Percentiles rank a stretch among this genome's conserved stretches.
Conservation (phyloP, 2,888 invertebrate genomes). For the Alviniconcha strummeri region DNA sequence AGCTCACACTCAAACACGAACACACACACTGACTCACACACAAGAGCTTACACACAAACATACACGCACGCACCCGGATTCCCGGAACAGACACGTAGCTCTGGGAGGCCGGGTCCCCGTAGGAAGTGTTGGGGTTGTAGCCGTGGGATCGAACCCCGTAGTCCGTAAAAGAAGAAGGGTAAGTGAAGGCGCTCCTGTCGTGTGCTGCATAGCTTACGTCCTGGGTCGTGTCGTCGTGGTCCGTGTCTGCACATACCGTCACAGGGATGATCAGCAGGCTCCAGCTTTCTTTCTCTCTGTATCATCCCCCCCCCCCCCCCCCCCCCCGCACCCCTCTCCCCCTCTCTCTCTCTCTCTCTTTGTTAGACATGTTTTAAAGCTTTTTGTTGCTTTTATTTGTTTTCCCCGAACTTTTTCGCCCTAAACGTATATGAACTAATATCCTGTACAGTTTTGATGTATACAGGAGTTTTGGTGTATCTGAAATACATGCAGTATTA, state of each 20-base stretch:
- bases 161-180: constrained; percentile 1
- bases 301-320: too few species aligned
- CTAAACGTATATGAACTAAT: background rate
- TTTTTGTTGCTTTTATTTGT: background rate
- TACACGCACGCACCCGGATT: background rate
- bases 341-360: too few species aligned
- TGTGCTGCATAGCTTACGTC: constrained; percentile 5
- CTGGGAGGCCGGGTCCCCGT: constrained; percentile 12
- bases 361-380: background rate
- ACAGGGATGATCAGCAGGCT: background rate
- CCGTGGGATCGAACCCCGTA: background rate
- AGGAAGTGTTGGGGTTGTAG: background rate
- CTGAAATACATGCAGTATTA: background rate
- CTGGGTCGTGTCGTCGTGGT: constrained; percentile 6
- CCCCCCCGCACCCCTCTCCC: too few species aligned
- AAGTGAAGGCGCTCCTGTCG: constrained; percentile 19
- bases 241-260: background rate
- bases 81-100: constrained; percentile 14
- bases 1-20: too few species aligned
- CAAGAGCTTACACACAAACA: too few species aligned
- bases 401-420: background rate
- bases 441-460: background rate
- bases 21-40: too few species aligned
- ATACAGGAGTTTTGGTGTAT: background rate
- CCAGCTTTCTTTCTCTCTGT: background rate